phyloP scores from a whole-genome alignment of 1,140 invertebrate genomes.

The Nymphalis io region DNA sequence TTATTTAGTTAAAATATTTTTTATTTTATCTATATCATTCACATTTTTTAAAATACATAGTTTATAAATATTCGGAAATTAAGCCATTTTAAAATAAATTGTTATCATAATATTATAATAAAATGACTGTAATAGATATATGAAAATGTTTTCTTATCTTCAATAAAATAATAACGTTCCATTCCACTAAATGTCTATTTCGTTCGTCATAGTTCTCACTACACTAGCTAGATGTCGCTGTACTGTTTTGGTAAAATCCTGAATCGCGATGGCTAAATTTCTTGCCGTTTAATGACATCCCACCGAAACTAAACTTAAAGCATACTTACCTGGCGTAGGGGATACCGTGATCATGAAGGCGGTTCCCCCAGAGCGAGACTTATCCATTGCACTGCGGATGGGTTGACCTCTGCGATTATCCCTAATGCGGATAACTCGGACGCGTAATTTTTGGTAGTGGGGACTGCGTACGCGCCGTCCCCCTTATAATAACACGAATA shows the following conservation, averaged over 20 bases:
- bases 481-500: conserved; percentile 7
- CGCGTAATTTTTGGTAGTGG: conserved; percentile 57
- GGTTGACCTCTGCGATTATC: conserved; percentile 52
- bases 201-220: background rate
- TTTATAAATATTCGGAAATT: too few species aligned
- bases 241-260: background rate
- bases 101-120: too few species aligned
- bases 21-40: too few species aligned
- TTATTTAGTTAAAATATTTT: too few species aligned
- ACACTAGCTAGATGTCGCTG: conserved; percentile 13
- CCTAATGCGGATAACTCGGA: conserved; percentile 50
- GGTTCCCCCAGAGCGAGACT: conserved; percentile 47
- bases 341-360: conserved; percentile 48
- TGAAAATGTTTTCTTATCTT: too few species aligned
- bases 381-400: conserved; percentile 43
- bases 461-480: conserved; percentile 56
- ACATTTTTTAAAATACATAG: too few species aligned
- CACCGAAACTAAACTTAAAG: background rate
- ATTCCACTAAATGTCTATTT: background rate
- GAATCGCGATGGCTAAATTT: conserved; percentile 23
- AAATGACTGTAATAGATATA: too few species aligned
- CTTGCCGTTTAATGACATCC: background rate
- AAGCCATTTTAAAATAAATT: too few species aligned
- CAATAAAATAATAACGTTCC: background rate
- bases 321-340: conserved; percentile 52